Base-by-base conservation (phyloP, 2,113 vertebrate genomes). In the Limnothrissa miodon region DNA sequence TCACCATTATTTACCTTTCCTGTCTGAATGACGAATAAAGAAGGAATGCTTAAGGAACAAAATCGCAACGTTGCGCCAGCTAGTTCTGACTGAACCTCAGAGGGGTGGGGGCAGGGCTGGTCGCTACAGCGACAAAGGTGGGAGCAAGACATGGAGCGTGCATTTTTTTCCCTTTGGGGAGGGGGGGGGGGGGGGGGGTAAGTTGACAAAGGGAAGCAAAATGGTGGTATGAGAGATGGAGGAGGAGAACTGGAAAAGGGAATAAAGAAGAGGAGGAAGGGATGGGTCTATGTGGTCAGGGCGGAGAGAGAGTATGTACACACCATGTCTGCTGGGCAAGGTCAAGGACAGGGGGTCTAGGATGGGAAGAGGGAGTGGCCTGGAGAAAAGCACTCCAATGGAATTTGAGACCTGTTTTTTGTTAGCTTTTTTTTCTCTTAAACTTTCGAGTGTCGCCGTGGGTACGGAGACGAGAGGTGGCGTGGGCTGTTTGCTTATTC, bases 341-440 rank as follows among this genome's bases (percentile, higher is more conserved):
- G 85, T 85, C 48, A 45, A 21, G 81, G 44, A 39, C 17, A 33
- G 36, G 44, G 29, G 0, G 7, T 7, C 42, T 33, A 33, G 80
- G 81, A 44, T 83, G 89, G 89, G 84, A 78, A 85, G 88, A 88
- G 89, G 88, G 90, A 92, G 91, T 91, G 93, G 89, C 93, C 92
- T 92, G 92, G 91, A 97, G 96, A 95, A 97, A 98, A 98, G 97
- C 98, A 97, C 97, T 98, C 97, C 97, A 97, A 98, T 97, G 96
- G 97, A 98, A 98, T 98, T 97, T 96, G 96, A 94, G 93, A 93
- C 92, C 91, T 92, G 90, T 91, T 93, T 93, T 93, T 92, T 92
- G 91, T 90, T 93, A 91, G 86, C 90, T 93, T 94, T 95, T 90
- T 89, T 92, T 95, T 86, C 82, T 85, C 83, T 89, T 82, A 89